phyloP scores from a whole-genome alignment of 1,140 invertebrate genomes.

The Nylanderia fulva region DNA sequence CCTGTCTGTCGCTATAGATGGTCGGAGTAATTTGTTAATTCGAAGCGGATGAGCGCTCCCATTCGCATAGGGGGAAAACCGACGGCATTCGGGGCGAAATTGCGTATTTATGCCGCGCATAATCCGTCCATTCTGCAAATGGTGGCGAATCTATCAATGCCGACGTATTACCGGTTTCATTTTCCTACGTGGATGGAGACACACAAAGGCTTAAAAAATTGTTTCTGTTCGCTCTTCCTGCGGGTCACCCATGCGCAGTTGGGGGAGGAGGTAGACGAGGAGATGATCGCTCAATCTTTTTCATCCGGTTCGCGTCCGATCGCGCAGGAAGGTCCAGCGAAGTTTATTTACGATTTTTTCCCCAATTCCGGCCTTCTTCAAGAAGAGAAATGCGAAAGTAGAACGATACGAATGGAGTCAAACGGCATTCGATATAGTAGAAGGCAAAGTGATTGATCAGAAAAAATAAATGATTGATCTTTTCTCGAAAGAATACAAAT shows the following conservation, averaged over 20 bases:
- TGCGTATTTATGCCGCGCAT: constrained; percentile 84
- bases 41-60: constrained; percentile 74
- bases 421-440: constrained; percentile 20
- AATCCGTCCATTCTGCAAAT: constrained; percentile 83
- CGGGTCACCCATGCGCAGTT: constrained; percentile 22
- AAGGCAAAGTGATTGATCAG: constrained; percentile 40
- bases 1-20: constrained; percentile 67
- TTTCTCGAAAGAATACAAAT: constrained; percentile 26
- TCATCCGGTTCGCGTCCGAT: constrained; percentile 50
- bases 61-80: constrained; percentile 67
- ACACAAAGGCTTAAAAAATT: constrained; percentile 83
- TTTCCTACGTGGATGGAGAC: constrained; percentile 82
- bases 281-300: constrained; percentile 84
- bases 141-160: constrained; percentile 84
- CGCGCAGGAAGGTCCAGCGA: constrained; percentile 40
- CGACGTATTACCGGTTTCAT: constrained; percentile 83
- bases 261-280: constrained; percentile 52
- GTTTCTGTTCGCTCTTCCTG: constrained; percentile 76
- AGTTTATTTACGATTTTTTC: constrained; percentile 66
- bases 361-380: constrained; percentile 42
- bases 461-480: constrained; percentile 16
- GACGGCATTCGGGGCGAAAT: constrained; percentile 78
- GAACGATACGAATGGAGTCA: constrained; percentile 30
- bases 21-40: constrained; percentile 75
- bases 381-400: neutral